phyloP scores from a whole-genome alignment of 2,797 vertebrate genomes.

The Acipenser oxyrinchus region DNA sequence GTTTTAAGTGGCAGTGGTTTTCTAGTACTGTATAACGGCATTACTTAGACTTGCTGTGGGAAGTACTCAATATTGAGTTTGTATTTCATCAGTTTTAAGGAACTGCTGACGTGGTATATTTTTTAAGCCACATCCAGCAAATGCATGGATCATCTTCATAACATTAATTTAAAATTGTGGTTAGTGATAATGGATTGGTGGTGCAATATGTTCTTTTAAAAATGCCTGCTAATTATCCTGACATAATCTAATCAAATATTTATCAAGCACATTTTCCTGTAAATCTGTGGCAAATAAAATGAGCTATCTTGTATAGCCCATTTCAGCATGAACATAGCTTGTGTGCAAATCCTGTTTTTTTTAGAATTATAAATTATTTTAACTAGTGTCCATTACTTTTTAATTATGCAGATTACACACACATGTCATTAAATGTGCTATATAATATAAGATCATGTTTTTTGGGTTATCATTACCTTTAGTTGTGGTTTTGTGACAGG shows the following conservation, averaged over 20 bases:
- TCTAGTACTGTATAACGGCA: slow-evolving; percentile 8
- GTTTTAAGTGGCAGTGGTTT: slow-evolving; percentile 14
- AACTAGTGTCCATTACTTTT: no score
- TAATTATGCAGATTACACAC: no score
- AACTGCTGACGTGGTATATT: slow-evolving; percentile 6
- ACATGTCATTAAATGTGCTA: no score
- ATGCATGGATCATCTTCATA: slow-evolving; percentile 6
- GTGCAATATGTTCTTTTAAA: slow-evolving; percentile 1
- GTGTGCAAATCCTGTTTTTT: no score
- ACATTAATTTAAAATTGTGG: slow-evolving; percentile 5
- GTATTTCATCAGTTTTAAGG: slow-evolving; percentile 1
- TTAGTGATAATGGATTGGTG: background rate
- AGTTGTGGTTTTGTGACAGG: background rate
- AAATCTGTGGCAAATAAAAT: background rate
- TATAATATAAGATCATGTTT: no score
- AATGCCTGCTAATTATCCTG: slow-evolving; percentile 7
- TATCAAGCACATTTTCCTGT: slow-evolving; percentile 1
- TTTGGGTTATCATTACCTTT: no score
- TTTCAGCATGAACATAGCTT: background rate
- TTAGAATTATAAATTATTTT: no score
- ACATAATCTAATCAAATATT: slow-evolving; percentile 5
- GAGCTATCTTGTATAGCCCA: background rate
- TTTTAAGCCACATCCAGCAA: slow-evolving; percentile 25
- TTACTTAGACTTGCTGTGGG: slow-evolving; percentile 9
- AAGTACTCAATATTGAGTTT: slow-evolving; percentile 14